A percentile compares a stretch with the other conserved stretches of the same genome.
These are phyloP conservation scores for Columba janthina DNA, from an alignment of 2,113 vertebrate genomes.

Conservation along the genomic window DNA sequence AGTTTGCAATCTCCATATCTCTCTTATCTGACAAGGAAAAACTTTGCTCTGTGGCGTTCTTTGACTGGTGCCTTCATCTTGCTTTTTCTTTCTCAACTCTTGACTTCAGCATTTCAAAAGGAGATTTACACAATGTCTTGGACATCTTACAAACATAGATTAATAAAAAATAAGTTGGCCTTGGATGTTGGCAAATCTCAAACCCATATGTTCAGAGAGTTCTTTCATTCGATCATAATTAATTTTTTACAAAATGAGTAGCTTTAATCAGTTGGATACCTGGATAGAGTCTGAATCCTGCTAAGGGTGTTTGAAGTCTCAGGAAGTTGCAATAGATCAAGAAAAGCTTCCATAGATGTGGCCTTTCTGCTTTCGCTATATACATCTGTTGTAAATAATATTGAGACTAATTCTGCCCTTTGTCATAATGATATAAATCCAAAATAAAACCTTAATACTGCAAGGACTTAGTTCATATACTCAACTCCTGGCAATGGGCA, in stretches of 20 bases:
- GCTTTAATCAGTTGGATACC: slow-evolving; percentile 29
- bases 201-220: slow-evolving; percentile 65
- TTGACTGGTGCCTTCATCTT: background rate
- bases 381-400: slow-evolving; percentile 8
- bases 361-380: background rate
- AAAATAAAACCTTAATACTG: background rate
- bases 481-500: background rate
- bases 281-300: background rate
- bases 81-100: background rate
- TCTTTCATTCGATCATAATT: slow-evolving; percentile 62
- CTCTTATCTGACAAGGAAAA: background rate
- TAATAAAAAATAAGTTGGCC: slow-evolving; percentile 44
- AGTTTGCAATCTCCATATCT: background rate
- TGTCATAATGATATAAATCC: background rate
- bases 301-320: slow-evolving; percentile 24
- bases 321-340: background rate
- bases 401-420: background rate
- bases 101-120: background rate
- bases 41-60: background rate
- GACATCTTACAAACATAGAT: slow-evolving; percentile 9
- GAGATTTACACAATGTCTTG: background rate
- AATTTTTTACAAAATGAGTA: slow-evolving; percentile 54
- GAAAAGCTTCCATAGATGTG: slow-evolving; percentile 5
- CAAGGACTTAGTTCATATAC: background rate
- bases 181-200: slow-evolving; percentile 46